Evolutionary conservation across 2,888 invertebrate genomes (phyloP).

Genomic region (Polydrusus tereticollis): DNA sequence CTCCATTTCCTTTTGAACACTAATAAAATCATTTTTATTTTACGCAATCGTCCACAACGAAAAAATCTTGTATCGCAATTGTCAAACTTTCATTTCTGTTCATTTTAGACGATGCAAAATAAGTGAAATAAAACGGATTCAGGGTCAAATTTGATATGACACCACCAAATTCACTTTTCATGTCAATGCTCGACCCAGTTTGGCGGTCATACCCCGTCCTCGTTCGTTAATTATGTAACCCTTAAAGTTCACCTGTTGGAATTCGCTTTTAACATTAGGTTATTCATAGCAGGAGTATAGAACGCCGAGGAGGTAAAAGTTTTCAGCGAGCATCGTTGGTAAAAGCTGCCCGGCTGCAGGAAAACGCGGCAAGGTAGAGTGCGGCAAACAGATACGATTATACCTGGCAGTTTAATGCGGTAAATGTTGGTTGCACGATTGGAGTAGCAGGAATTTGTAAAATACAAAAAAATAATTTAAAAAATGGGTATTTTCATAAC

Average conservation of each 20-base stretch:
- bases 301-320: conserved; percentile 46
- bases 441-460: too few species aligned
- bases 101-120: background rate
- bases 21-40: too few species aligned
- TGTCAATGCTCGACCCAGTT: conserved; percentile 10
- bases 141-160: background rate
- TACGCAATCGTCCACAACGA: too few species aligned
- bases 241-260: conserved; percentile 62
- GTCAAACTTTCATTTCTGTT: background rate
- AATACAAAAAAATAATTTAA: too few species aligned
- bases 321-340: background rate
- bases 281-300: conserved; percentile 59
- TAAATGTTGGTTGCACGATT: conserved; percentile 10
- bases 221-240: conserved; percentile 30
- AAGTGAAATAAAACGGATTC: background rate
- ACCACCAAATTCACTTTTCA: conserved; percentile 16
- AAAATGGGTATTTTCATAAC: too few species aligned
- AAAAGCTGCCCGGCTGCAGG: background rate
- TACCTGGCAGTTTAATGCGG: conserved; percentile 8
- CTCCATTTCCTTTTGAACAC: too few species aligned
- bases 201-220: conserved; percentile 22
- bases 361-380: background rate
- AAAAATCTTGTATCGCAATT: background rate
- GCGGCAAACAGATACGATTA: background rate
- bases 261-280: conserved; percentile 66